These are phyloP conservation scores for Etia nguti DNA, from an alignment of 2,113 vertebrate species.

Conservation along the genomic window DNA sequence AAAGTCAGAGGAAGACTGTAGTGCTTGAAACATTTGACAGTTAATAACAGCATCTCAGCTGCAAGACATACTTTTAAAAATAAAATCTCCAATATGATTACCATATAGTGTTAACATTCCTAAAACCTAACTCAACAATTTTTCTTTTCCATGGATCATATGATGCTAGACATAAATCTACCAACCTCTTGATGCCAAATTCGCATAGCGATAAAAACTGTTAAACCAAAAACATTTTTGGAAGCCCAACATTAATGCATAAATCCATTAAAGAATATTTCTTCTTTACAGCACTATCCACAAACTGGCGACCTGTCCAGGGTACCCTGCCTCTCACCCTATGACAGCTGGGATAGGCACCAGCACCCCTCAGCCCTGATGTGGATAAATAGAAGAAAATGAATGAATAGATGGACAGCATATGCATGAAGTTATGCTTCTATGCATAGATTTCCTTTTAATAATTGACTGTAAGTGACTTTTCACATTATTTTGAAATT, in stretches of 20 bases:
- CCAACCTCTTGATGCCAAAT: not conserved
- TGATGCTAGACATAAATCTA: not conserved
- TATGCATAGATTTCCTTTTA: not conserved
- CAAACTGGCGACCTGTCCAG: not conserved
- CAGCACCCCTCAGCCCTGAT: fast-evolving
- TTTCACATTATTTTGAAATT: not conserved
- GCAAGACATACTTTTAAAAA: not conserved
- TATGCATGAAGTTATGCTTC: fast-evolving
- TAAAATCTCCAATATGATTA: not conserved
- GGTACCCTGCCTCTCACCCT: not conserved
- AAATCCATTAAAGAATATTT: not conserved
- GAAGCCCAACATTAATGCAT: not conserved
- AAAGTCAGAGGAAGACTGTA: not conserved
- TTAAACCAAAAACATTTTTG: not conserved
- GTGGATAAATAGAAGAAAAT: not conserved
- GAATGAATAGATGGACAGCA: not conserved
- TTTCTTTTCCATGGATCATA: fast-evolving
- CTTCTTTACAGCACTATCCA: not conserved
- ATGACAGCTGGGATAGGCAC: not conserved
- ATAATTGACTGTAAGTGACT: not conserved
- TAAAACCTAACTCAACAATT: not conserved
- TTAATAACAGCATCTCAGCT: not conserved
- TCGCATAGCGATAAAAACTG: not conserved
- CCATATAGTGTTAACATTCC: not conserved
- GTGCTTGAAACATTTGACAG: not conserved